Conservation (phyloP, 2,113 vertebrate species). For the Neogale vison region DNA sequence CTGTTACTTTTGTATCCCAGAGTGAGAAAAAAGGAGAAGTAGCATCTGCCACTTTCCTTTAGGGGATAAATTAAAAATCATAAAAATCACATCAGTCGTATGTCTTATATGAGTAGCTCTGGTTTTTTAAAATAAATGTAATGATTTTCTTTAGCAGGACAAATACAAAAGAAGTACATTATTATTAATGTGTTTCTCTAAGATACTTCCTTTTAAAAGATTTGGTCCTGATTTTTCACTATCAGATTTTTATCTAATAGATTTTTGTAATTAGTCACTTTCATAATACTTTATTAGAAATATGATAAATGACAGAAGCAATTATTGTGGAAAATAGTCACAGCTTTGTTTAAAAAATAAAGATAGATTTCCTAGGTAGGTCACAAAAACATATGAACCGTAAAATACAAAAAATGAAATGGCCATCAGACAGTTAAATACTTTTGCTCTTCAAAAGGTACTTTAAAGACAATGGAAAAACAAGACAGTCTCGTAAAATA, state of each 20-base stretch:
- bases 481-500: neutral
- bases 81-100: neutral
- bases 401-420: neutral
- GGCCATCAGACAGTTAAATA: constrained; percentile 6
- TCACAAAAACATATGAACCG: neutral
- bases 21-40: neutral
- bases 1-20: neutral
- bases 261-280: neutral
- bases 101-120: neutral
- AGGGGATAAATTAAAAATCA: neutral
- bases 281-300: neutral
- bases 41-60: neutral
- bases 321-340: neutral
- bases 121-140: neutral
- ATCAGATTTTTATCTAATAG: neutral
- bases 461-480: neutral
- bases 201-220: neutral
- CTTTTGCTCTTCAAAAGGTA: neutral
- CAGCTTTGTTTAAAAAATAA: neutral
- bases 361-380: neutral
- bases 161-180: constrained; percentile 12
- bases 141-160: neutral
- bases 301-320: neutral
- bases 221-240: constrained; percentile 9
- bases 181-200: neutral